Evolutionary conservation across 2,888 invertebrate species (phyloP).

Genomic region (Poecilus cupreus): DNA sequence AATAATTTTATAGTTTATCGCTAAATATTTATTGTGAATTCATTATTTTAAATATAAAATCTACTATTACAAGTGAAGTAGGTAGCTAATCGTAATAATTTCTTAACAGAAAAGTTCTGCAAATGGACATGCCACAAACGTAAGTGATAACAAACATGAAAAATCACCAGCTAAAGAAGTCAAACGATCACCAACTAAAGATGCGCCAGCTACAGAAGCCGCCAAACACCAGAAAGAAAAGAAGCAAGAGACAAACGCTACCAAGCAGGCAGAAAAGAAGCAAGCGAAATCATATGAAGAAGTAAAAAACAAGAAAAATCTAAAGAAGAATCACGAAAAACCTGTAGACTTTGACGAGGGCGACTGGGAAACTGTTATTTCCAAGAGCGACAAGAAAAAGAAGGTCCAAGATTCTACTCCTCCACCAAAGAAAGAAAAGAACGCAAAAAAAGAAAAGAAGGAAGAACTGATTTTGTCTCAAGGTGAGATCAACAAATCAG

Average conservation of each 20-base stretch:
- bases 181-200: conserved; percentile 73
- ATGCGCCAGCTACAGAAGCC: conserved; percentile 74
- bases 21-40: neutral
- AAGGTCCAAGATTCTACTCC: conserved; percentile 76
- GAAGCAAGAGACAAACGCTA: conserved; percentile 64
- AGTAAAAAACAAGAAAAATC: conserved; percentile 72
- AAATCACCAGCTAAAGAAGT: conserved; percentile 72
- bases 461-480: conserved; percentile 60
- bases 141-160: conserved; percentile 76
- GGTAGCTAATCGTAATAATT: conserved; percentile 19
- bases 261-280: conserved; percentile 75
- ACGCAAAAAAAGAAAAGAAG: conserved; percentile 68
- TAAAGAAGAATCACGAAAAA: conserved; percentile 77
- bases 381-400: conserved; percentile 83
- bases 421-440: conserved; percentile 70
- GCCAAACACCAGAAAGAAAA: conserved; percentile 73
- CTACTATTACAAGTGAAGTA: neutral
- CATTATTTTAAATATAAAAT: neutral
- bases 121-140: conserved; percentile 78
- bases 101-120: conserved; percentile 76
- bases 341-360: conserved; percentile 85
- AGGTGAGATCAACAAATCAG: conserved; percentile 73
- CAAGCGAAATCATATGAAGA: conserved; percentile 69
- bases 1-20: conserved; percentile 24
- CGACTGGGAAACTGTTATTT: conserved; percentile 83